Percentiles rank a stretch among this genome's conserved stretches.
Evolutionary conservation across 1,140 invertebrate species (phyloP).

Genomic region (Adelges cooleyi): DNA sequence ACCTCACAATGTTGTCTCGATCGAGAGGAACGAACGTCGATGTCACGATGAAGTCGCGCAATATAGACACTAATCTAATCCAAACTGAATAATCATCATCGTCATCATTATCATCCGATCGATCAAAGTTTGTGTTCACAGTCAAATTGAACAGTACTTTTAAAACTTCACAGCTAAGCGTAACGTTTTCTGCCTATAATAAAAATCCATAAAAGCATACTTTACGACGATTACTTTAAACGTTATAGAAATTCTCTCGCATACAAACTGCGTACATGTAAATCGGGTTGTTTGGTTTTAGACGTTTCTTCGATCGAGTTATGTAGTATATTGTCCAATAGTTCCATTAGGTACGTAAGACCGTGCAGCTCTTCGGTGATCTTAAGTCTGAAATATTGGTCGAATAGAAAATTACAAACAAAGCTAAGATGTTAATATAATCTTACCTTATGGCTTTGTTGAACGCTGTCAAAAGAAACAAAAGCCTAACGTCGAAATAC

Average conservation of each 20-base stretch:
- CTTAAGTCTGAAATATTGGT: slow-evolving; percentile 43
- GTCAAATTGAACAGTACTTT: slow-evolving; percentile 81
- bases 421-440: neutral
- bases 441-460: slow-evolving; percentile 48
- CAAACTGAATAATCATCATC: slow-evolving; percentile 59
- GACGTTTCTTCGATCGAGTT: neutral
- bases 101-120: slow-evolving; percentile 30
- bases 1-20: slow-evolving; percentile 58
- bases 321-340: slow-evolving; percentile 57
- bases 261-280: neutral
- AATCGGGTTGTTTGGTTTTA: neutral
- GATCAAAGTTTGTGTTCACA: slow-evolving; percentile 36
- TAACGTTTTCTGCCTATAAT: slow-evolving; percentile 50
- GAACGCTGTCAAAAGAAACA: slow-evolving; percentile 78
- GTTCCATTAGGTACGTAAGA: slow-evolving; percentile 64
- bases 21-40: slow-evolving; percentile 48
- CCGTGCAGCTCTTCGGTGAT: slow-evolving; percentile 68
- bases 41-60: slow-evolving; percentile 58
- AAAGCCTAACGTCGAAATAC: slow-evolving; percentile 74
- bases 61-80: slow-evolving; percentile 55
- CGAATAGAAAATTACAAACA: neutral
- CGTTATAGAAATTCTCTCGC: no score
- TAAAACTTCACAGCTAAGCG: slow-evolving; percentile 67
- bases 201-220: neutral
- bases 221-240: no score